Evolutionary conservation across 2,888 invertebrate genomes (phyloP), one percentile per base, ranked within the genome.

Genomic region (Exocentrus adspersus): DNA sequence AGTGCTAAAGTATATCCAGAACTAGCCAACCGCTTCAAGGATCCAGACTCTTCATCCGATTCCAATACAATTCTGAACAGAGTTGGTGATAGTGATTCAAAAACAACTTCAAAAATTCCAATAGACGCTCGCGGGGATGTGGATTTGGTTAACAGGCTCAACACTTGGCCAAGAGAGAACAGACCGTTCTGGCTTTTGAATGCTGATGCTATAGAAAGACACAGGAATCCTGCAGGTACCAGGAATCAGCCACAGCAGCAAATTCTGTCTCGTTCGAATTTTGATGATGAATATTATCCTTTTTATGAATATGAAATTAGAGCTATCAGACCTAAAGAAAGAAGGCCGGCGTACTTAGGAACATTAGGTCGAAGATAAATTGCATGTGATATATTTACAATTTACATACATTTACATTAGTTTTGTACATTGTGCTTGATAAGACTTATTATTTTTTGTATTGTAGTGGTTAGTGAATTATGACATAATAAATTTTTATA

Each of bases 131-230:
- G 85, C 30, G 90, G 90, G 0, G 90, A 92, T 73, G 78, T 79
- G 45, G 85, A 86, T 1, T 80, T 89, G 2, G 83, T 91, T 0
- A 85, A 90, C 41, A 81, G 88, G n/a, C 82, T 92, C 20, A 88
- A 86, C 75, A 84, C 85, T 30, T 85, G 90, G 79, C 91, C 92
- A 0, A 78, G 85, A 54, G 90, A 91, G 68, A 83, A 89, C 45
- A 87, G 88, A 67, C 92, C 92, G 0, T 92, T 90, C 80, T 92
- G 92, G 92, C 86, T 87, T 64, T 77, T 91, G 54, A 92, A 92
- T 78, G 88, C 89, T 80, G 85, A 88, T 71, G 87, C 87, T 0
- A 85, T 90, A 7, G 90, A 91, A 76, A 62, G 52, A 20, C 71
- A 73, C n/a, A 67, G 71, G 62, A 57, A 66, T 52, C 65, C 67